These are phyloP conservation scores for Aphelocoma californica DNA, from an alignment of 2,797 vertebrate species.

Conservation along the genomic window DNA sequence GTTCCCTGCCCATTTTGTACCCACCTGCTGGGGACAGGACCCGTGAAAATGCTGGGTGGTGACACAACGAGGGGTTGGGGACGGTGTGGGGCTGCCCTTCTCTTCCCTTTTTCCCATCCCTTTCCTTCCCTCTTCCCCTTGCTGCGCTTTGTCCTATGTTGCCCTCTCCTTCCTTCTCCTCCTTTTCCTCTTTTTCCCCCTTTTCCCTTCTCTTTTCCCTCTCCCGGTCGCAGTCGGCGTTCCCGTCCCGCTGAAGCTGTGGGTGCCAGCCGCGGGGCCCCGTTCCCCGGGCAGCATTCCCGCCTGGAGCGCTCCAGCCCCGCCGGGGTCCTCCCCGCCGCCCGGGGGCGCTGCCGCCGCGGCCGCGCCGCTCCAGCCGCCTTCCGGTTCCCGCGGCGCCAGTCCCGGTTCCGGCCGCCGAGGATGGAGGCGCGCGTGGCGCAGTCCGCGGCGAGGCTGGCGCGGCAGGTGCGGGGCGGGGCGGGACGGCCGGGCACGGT, in stretches of 20 bases:
- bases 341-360: neutral
- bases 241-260: neutral
- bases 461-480: slow-evolving; percentile 79
- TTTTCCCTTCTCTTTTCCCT: no score
- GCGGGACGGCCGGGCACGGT: neutral
- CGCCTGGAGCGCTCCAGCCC: neutral
- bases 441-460: slow-evolving; percentile 77
- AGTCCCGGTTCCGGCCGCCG: neutral
- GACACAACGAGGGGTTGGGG: accelerated
- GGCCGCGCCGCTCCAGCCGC: neutral
- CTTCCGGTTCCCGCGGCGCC: neutral
- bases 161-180: neutral
- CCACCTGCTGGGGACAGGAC: neutral
- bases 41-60: neutral
- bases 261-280: no score
- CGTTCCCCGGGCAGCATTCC: no score
- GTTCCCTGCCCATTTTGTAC: neutral
- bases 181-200: neutral
- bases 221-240: no score
- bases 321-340: neutral
- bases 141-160: no score
- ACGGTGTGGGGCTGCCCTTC: no score
- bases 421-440: slow-evolving; percentile 80
- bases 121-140: neutral
- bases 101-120: no score